Percentiles rank a stretch among this genome's conserved stretches.
phyloP scores from a whole-genome alignment of 2,888 invertebrate species.

The Eutolmus rufibarbis region DNA sequence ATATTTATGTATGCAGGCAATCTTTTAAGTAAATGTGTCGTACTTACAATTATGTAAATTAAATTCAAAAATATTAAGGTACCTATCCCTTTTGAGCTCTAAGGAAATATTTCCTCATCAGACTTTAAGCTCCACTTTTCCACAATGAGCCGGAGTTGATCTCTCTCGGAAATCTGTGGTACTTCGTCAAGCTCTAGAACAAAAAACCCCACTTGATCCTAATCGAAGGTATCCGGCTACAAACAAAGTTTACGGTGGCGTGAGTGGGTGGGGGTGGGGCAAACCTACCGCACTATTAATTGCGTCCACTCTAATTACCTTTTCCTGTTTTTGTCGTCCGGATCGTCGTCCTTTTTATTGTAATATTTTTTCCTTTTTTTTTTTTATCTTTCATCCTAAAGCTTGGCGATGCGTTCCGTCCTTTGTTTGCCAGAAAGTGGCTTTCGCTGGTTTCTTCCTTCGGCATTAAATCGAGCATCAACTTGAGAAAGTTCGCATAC shows the following conservation, averaged over 20 bases:
- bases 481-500: constrained; percentile 23
- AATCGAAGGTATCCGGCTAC: neutral
- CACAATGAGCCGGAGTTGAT: neutral
- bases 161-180: neutral
- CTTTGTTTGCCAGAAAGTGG: neutral
- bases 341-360: neutral
- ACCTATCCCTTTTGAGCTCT: neutral
- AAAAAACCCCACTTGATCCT: neutral
- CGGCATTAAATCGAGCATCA: constrained; percentile 21
- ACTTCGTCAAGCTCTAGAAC: neutral
- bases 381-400: neutral
- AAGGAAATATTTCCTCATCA: neutral
- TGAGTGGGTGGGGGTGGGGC: neutral
- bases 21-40: neutral
- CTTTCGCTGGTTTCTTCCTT: constrained; percentile 13
- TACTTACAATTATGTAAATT: neutral
- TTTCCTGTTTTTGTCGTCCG: neutral
- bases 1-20: no score
- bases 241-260: neutral
- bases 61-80: neutral
- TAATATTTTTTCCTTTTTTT: neutral
- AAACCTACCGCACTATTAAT: neutral
- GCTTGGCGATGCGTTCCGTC: neutral
- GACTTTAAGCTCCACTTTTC: neutral
- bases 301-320: neutral